These are phyloP conservation scores for Euura saliciscinereae DNA, from an alignment of 1,140 invertebrate species.

Conservation along the genomic window DNA sequence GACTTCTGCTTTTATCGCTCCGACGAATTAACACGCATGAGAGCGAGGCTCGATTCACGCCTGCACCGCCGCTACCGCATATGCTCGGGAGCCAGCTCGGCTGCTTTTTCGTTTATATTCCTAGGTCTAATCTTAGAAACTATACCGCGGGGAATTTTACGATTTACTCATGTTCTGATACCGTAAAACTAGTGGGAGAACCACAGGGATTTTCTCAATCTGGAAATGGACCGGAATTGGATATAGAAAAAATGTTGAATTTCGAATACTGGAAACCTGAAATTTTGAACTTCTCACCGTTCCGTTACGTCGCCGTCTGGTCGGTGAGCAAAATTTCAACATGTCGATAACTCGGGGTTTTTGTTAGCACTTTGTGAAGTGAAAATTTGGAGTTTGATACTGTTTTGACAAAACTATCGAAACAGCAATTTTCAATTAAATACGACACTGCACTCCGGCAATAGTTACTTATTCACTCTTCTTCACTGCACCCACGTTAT, in stretches of 20 bases:
- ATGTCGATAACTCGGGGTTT: conserved; percentile 48
- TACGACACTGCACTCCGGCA: neutral
- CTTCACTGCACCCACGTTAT: neutral
- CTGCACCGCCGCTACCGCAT: neutral
- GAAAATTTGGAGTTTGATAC: neutral
- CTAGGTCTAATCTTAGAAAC: neutral
- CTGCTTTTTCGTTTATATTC: neutral
- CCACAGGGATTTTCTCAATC: no score
- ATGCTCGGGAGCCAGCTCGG: neutral
- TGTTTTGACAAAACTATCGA: neutral
- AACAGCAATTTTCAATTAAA: neutral
- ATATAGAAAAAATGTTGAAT: no score
- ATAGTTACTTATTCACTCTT: neutral
- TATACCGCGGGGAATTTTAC: no score
- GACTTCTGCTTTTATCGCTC: no score
- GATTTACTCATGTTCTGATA: no score
- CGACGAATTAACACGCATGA: neutral
- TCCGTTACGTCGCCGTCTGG: conserved; percentile 63
- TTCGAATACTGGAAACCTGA: no score
- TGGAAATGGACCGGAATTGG: no score
- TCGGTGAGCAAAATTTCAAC: conserved; percentile 73
- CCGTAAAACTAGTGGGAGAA: no score
- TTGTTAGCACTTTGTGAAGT: neutral
- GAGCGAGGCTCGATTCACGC: neutral
- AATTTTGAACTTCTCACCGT: conserved; percentile 49